A percentile compares a stretch with the other conserved stretches of the same genome.
phyloP scores from a whole-genome alignment of 2,888 invertebrate species.

The Belgica antarctica region DNA sequence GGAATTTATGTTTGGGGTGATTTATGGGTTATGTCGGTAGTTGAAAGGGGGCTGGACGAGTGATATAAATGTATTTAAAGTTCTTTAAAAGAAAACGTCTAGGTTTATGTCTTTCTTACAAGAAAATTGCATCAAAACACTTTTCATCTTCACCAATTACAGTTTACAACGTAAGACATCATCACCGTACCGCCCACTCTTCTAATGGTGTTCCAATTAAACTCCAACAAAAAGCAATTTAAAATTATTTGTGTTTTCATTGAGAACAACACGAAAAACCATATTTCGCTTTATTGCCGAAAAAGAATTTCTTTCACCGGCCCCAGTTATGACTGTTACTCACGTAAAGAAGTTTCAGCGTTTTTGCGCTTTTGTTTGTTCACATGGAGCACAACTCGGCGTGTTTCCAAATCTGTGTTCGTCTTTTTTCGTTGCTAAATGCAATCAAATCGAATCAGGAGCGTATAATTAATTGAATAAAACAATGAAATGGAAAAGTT shows the following conservation, averaged over 20 bases:
- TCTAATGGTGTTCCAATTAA: not conserved
- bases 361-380: conserved; percentile 2
- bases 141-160: too few species aligned
- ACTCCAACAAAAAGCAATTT: conserved; percentile 6
- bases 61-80: too few species aligned
- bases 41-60: too few species aligned
- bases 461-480: conserved; percentile 31
- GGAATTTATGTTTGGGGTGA: too few species aligned
- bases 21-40: too few species aligned
- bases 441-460: conserved; percentile 17
- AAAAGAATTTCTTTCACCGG: not conserved
- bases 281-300: not conserved
- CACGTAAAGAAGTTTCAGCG: conserved; percentile 1
- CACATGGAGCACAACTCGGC: not conserved
- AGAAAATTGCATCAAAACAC: too few species aligned
- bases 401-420: not conserved
- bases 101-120: too few species aligned
- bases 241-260: not conserved
- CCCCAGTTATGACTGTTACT: conserved; percentile 22
- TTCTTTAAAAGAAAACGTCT: too few species aligned
- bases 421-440: not conserved
- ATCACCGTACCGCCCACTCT: too few species aligned
- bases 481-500: conserved; percentile 22
- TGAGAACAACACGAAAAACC: too few species aligned
- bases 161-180: too few species aligned